These are phyloP conservation scores for Ischnura elegans DNA, from an alignment of 2,888 invertebrate genomes.

Conservation along the genomic window DNA sequence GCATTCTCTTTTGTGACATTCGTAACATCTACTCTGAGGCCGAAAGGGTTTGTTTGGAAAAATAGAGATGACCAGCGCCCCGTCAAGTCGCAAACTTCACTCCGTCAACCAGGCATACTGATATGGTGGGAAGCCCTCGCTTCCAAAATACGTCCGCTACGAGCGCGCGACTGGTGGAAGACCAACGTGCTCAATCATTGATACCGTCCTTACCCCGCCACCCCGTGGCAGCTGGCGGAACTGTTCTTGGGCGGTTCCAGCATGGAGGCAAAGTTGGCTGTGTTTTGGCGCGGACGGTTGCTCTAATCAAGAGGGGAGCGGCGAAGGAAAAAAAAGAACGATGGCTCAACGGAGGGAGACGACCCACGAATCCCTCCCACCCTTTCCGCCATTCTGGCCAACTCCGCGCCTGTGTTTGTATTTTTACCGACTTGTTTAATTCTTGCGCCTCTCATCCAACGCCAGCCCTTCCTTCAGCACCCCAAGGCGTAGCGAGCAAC, in stretches of 20 bases:
- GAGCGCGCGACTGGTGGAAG: too few species aligned
- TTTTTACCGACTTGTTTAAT: conserved; percentile 16
- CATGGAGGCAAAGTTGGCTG: neutral
- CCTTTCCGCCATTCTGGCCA: neutral
- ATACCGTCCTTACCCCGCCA: neutral
- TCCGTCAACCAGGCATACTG: neutral
- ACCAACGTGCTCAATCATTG: too few species aligned
- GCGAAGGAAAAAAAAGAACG: neutral
- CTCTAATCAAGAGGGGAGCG: neutral
- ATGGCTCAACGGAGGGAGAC: conserved; percentile 21
- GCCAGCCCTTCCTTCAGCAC: neutral
- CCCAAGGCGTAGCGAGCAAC: neutral
- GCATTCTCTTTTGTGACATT: too few species aligned
- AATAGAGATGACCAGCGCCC: too few species aligned
- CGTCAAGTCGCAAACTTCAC: too few species aligned
- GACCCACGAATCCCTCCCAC: neutral
- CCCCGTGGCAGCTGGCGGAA: neutral
- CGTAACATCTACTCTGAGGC: too few species aligned
- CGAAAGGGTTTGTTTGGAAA: too few species aligned
- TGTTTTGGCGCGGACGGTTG: neutral
- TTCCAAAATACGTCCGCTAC: neutral
- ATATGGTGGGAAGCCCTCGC: neutral
- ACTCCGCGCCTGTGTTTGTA: neutral
- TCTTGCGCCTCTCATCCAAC: neutral
- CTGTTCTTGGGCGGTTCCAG: neutral